Evolutionary conservation across 2,113 vertebrate genomes (phyloP).

Genomic region (Aix galericulata): DNA sequence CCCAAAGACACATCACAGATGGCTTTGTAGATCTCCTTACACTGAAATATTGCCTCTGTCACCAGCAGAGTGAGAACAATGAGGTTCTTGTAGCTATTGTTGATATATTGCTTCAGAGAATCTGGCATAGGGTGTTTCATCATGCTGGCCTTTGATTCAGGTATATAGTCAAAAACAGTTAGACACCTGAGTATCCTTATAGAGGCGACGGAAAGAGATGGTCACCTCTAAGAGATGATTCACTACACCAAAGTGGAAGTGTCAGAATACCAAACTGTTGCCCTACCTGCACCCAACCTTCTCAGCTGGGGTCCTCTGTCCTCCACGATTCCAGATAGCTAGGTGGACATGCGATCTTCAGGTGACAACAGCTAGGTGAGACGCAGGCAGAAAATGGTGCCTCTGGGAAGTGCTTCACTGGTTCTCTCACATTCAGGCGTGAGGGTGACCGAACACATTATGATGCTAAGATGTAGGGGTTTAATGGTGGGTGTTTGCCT

Average conservation of each 20-base stretch:
- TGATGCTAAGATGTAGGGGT: not conserved
- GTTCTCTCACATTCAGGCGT: not conserved
- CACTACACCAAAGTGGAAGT: not conserved
- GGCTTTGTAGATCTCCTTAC: not conserved
- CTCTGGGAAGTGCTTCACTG: not conserved
- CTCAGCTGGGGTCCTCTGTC: not conserved
- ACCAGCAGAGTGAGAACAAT: not conserved
- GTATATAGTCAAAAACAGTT: not conserved
- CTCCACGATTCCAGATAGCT: not conserved
- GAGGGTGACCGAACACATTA: not conserved
- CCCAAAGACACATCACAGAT: fast-evolving
- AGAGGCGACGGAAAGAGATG: not conserved
- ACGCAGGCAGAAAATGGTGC: not conserved
- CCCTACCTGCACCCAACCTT: not conserved
- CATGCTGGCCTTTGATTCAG: not conserved
- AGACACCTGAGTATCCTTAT: not conserved
- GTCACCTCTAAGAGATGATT: not conserved
- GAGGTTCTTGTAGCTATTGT: not conserved
- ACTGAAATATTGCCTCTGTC: not conserved
- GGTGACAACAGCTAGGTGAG: fast-evolving
- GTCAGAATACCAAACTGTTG: not conserved
- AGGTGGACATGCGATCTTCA: not conserved
- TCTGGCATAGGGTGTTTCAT: not conserved
- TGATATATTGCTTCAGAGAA: not conserved
- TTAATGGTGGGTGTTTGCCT: not conserved